These are phyloP conservation scores for Phenganax subtilis DNA, from an alignment of 92 coral and sea anemone genomes.

Conservation along the genomic window DNA sequence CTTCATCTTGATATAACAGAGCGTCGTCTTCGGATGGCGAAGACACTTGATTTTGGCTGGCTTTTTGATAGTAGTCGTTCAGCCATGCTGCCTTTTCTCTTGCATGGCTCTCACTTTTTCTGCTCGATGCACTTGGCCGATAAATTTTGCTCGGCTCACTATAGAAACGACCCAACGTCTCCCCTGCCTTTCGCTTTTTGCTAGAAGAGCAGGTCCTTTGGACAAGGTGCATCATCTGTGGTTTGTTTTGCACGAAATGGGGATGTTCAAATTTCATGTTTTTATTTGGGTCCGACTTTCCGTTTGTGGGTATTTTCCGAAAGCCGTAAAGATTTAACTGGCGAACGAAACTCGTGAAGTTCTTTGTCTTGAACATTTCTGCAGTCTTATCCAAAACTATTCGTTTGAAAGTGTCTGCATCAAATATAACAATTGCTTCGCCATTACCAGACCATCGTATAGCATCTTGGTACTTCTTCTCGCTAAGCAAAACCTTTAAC, in stretches of 20 bases:
- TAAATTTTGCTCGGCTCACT: slow-evolving; percentile 16
- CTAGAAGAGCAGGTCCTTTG: slow-evolving; percentile 80
- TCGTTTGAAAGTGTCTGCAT: slow-evolving; percentile 96
- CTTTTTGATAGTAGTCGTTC: slow-evolving; percentile 53
- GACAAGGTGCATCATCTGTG: slow-evolving; percentile 91
- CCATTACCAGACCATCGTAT: slow-evolving; percentile 96
- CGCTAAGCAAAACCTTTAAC: slow-evolving; percentile 83
- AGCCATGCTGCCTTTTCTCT: slow-evolving; percentile 53
- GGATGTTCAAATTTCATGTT: slow-evolving; percentile 96
- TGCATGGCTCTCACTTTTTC: slow-evolving; percentile 61
- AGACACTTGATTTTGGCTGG: slow-evolving; percentile 49
- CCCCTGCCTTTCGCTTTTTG: slow-evolving; percentile 69
- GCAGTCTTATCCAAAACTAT: slow-evolving; percentile 92
- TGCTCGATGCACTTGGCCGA: slow-evolving; percentile 26
- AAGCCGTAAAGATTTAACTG: slow-evolving; percentile 94
- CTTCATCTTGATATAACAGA: slow-evolving; percentile 56
- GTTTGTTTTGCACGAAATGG: slow-evolving; percentile 78
- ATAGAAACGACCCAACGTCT: slow-evolving; percentile 45
- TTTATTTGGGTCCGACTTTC: slow-evolving; percentile 97
- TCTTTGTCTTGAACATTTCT: slow-evolving; percentile 97
- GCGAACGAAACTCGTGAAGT: slow-evolving; percentile 96
- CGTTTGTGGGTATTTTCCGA: slow-evolving; percentile 88
- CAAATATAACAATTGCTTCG: slow-evolving; percentile 85
- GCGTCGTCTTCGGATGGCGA: slow-evolving; percentile 47
- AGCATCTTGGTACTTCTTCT: slow-evolving; percentile 89